Conservation (phyloP, 1,140 invertebrate species). For the Papilio glaucus region DNA sequence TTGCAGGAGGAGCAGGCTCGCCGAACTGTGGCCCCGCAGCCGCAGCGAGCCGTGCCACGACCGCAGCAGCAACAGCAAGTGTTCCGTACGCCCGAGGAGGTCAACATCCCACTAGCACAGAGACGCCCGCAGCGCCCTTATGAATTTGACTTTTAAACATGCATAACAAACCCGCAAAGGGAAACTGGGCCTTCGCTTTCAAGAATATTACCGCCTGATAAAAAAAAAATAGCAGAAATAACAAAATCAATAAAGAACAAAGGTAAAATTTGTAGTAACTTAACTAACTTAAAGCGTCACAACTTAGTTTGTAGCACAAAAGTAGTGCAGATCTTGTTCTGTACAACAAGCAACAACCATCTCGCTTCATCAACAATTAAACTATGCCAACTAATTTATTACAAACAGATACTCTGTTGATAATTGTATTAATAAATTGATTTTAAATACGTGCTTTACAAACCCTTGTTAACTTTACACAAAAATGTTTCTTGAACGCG, state of each 20-base stretch:
- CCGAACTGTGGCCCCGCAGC: constrained; percentile 52
- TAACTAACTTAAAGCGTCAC: too few relatives aligned
- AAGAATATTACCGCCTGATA: neutral
- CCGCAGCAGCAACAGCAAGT: constrained; percentile 85
- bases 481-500: neutral
- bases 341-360: too few relatives aligned
- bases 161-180: neutral
- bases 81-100: constrained; percentile 92
- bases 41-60: constrained; percentile 64
- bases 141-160: constrained; percentile 53
- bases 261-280: too few relatives aligned
- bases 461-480: too few relatives aligned
- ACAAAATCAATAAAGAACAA: neutral
- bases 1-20: constrained; percentile 62
- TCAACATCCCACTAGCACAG: constrained; percentile 92
- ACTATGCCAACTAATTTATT: too few relatives aligned
- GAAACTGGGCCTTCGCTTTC: neutral
- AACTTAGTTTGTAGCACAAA: too few relatives aligned
- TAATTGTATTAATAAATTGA: too few relatives aligned
- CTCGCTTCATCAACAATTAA: too few relatives aligned
- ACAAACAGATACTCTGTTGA: too few relatives aligned
- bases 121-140: constrained; percentile 82
- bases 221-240: neutral
- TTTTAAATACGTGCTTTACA: too few relatives aligned
- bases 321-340: too few relatives aligned